Conservation (phyloP, 2,888 invertebrate genomes). For the Ctenicera cuprea region DNA sequence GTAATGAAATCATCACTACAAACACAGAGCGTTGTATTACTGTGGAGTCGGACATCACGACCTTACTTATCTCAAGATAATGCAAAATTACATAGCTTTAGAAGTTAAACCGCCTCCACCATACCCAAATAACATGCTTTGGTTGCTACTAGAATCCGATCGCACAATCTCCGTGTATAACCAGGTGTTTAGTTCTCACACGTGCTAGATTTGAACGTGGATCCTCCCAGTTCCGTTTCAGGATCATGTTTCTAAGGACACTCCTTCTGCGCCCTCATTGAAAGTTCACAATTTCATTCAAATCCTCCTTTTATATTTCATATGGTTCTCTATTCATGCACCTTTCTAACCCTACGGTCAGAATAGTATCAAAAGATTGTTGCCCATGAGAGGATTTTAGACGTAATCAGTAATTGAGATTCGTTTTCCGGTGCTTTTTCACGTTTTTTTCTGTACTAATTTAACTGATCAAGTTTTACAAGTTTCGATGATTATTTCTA, state of each 20-base stretch:
- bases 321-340: conserved; percentile 49
- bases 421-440: conserved; percentile 53
- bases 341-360: conserved; percentile 60
- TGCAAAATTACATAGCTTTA: conserved; percentile 61
- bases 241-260: conserved; percentile 70
- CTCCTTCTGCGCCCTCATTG: conserved; percentile 64
- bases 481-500: neutral
- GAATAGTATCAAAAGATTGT: conserved; percentile 57
- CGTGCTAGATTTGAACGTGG: conserved; percentile 66
- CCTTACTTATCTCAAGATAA: conserved; percentile 59
- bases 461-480: conserved; percentile 19
- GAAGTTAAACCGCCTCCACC: conserved; percentile 61
- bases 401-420: conserved; percentile 48
- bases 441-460: conserved; percentile 26
- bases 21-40: conserved; percentile 31
- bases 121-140: conserved; percentile 59
- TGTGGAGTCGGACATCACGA: conserved; percentile 53
- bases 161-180: conserved; percentile 56
- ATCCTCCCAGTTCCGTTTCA: conserved; percentile 72
- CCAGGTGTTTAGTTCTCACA: conserved; percentile 72
- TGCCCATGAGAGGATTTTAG: conserved; percentile 45
- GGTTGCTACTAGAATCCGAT: conserved; percentile 58
- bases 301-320: conserved; percentile 60
- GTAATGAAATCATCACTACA: conserved; percentile 35
- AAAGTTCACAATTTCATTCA: conserved; percentile 62